Conservation (phyloP, 2,797 vertebrate species). For the Remorina albescens region DNA sequence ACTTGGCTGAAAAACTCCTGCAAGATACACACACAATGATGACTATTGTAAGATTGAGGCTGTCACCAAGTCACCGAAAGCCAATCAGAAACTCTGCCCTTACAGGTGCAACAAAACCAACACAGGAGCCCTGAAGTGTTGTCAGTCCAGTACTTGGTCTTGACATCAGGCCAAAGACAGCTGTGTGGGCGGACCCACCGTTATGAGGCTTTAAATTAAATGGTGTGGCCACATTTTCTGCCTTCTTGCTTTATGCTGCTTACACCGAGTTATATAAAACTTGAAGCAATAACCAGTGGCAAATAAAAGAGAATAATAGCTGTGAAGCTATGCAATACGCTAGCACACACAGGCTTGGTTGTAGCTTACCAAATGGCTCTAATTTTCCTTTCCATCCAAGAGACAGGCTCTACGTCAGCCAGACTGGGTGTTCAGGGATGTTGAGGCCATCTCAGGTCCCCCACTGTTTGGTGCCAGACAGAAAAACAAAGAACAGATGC, state of each 20-base stretch:
- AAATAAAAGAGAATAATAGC: neutral
- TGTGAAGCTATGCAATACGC: neutral
- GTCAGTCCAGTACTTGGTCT: neutral
- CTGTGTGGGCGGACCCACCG: neutral
- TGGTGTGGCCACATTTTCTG: neutral
- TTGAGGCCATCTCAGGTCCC: constrained; percentile 18
- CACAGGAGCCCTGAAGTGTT: neutral
- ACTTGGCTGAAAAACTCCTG: constrained; percentile 5
- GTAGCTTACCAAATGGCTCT: neutral
- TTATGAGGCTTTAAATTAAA: constrained; percentile 12
- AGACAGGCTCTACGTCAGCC: constrained; percentile 18
- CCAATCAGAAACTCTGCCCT: neutral
- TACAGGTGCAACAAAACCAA: constrained; percentile 1
- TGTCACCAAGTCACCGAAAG: neutral
- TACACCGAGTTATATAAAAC: neutral
- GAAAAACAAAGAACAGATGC: constrained; percentile 4
- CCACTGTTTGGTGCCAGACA: constrained; percentile 17
- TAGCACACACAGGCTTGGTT: neutral
- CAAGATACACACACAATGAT: constrained; percentile 11
- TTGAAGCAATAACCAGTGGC: neutral
- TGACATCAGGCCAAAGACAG: neutral
- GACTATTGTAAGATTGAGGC: constrained; percentile 25
- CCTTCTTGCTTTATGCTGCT: neutral
- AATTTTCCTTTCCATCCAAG: constrained; percentile 26
- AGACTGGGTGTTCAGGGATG: constrained; percentile 26